These are phyloP conservation scores for Holothuria glaberrima DNA, from an alignment of 35 echinoderm and acorn worm species.

Conservation along the genomic window DNA sequence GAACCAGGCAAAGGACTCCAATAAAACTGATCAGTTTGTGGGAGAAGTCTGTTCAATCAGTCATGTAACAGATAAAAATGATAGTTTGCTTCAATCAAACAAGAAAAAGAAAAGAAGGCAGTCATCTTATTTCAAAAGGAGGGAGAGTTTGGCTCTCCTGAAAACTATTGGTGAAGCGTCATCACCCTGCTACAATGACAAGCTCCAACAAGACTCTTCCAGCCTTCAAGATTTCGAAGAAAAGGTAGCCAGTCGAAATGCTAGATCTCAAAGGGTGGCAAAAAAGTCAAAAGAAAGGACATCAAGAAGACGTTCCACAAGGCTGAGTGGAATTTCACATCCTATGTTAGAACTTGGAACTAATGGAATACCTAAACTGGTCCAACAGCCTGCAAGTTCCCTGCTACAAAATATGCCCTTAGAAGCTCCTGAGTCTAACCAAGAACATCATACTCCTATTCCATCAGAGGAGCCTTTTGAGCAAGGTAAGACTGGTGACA, in stretches of 20 bases:
- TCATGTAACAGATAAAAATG: background rate
- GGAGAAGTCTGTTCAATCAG: too few relatives aligned
- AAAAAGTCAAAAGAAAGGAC: slow-evolving; percentile 4
- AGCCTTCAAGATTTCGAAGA: background rate
- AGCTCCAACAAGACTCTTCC: background rate
- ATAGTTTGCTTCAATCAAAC: background rate
- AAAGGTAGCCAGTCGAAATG: background rate
- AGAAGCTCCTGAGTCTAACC: too few relatives aligned
- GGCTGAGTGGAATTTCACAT: slow-evolving; percentile 27
- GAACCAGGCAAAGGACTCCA: background rate
- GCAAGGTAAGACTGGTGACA: too few relatives aligned
- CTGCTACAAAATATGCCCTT: too few relatives aligned
- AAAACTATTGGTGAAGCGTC: slow-evolving; percentile 39
- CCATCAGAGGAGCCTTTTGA: too few relatives aligned
- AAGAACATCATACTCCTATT: too few relatives aligned
- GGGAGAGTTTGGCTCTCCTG: slow-evolving; percentile 30
- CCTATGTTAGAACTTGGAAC: slow-evolving; percentile 25
- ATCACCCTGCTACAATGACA: background rate
- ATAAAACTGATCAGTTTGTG: too few relatives aligned
- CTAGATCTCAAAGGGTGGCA: background rate
- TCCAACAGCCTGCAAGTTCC: background rate
- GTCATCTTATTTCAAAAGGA: slow-evolving; percentile 10
- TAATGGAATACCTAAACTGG: background rate
- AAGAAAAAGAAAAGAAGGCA: slow-evolving; percentile 16
- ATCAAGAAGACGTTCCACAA: slow-evolving; percentile 12